A percentile compares a stretch with the other conserved stretches of the same genome.
These are phyloP conservation scores for Drosophila nikananu DNA, from an alignment of 1,140 invertebrate species.

Conservation along the genomic window DNA sequence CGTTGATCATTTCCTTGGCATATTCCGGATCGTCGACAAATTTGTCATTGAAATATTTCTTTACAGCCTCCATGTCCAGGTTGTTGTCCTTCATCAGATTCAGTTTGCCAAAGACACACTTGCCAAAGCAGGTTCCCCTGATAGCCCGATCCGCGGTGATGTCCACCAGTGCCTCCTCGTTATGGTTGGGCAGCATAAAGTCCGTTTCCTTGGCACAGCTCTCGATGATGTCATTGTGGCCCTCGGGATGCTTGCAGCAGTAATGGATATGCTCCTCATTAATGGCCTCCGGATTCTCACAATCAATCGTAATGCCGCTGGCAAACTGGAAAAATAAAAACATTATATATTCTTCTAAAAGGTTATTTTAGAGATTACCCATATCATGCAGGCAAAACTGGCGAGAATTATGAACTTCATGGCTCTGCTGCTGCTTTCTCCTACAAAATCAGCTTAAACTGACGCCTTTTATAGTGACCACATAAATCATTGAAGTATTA, in stretches of 20 bases:
- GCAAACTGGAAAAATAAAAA: constrained; percentile 11
- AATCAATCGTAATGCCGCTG: constrained; percentile 51
- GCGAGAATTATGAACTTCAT: constrained; percentile 34
- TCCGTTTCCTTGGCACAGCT: constrained; percentile 60
- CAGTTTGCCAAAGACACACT: constrained; percentile 61
- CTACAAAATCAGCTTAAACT: neutral
- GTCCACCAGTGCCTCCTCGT: constrained; percentile 65
- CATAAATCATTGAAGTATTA: neutral
- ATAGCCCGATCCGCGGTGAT: constrained; percentile 63
- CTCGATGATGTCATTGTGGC: constrained; percentile 65
- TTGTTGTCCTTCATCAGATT: constrained; percentile 51
- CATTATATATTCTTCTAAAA: neutral
- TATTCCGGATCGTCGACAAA: constrained; percentile 58
- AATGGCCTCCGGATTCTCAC: constrained; percentile 53
- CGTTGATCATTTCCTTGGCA: constrained; percentile 70
- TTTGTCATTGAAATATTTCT: constrained; percentile 28
- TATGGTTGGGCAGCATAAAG: constrained; percentile 45
- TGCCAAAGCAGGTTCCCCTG: constrained; percentile 62
- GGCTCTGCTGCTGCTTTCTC: neutral
- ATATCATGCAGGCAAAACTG: constrained; percentile 33
- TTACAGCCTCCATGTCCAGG: constrained; percentile 61
- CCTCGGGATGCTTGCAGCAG: constrained; percentile 76
- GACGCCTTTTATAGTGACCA: constrained; percentile 34
- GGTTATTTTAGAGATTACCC: constrained; percentile 36
- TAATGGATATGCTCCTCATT: constrained; percentile 70